These are phyloP conservation scores for Drosophila gunungcola DNA, from an alignment of 1,140 invertebrate genomes.

Conservation along the genomic window DNA sequence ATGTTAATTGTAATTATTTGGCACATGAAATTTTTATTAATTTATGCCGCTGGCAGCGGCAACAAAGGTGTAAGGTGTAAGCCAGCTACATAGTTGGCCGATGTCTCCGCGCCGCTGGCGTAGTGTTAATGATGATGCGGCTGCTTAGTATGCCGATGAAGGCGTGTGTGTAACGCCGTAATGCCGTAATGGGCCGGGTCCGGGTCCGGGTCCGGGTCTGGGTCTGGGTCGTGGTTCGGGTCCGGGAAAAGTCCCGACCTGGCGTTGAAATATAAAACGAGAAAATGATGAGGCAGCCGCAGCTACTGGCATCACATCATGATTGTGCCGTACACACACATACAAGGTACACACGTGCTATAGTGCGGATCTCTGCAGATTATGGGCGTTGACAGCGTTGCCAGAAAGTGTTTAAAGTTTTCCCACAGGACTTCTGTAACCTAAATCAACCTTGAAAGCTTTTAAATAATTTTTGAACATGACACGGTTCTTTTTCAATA, in stretches of 20 bases:
- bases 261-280: constrained; percentile 74
- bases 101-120: constrained; percentile 32
- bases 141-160: constrained; percentile 71
- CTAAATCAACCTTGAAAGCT: neutral
- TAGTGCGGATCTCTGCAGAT: constrained; percentile 50
- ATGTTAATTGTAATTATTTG: constrained; percentile 85
- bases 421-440: neutral
- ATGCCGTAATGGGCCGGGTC: constrained; percentile 50
- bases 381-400: constrained; percentile 58
- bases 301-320: constrained; percentile 43
- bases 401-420: constrained; percentile 21
- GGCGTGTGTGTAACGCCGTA: constrained; percentile 52
- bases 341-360: constrained; percentile 1
- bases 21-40: constrained; percentile 85
- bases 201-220: neutral
- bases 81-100: constrained; percentile 44
- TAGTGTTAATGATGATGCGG: constrained; percentile 66
- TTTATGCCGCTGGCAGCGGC: constrained; percentile 74
- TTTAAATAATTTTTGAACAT: neutral
- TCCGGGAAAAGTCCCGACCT: constrained; percentile 21
- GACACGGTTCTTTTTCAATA: too few species aligned
- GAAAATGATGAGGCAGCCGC: constrained; percentile 67
- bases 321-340: constrained; percentile 21
- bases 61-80: constrained; percentile 63
- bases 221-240: constrained; percentile 10